phyloP scores from a whole-genome alignment of 1,140 invertebrate species.

The Fopius arisanus region DNA sequence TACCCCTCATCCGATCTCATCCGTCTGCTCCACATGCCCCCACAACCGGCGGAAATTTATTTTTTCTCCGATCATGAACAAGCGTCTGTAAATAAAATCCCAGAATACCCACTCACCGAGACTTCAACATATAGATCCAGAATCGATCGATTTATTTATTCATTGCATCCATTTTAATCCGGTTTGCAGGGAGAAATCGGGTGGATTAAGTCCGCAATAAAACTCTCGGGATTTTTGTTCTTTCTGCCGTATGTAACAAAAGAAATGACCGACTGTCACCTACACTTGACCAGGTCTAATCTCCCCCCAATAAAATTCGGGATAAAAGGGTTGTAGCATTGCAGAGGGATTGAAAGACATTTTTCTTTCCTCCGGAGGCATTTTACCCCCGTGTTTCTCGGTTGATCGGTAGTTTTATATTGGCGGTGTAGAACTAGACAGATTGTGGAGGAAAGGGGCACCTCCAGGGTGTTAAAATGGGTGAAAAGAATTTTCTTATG shows the following conservation, averaged over 20 bases:
- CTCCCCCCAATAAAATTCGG: background rate
- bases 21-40: background rate
- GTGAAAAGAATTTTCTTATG: too few relatives aligned
- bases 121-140: too few relatives aligned
- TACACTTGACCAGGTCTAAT: background rate
- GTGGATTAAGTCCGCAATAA: background rate
- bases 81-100: too few relatives aligned
- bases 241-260: background rate
- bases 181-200: background rate
- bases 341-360: background rate
- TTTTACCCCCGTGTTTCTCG: background rate
- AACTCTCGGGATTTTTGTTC: background rate
- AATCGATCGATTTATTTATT: background rate
- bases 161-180: background rate
- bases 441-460: too few relatives aligned
- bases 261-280: background rate
- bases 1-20: background rate
- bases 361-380: background rate
- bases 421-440: too few relatives aligned
- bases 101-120: too few relatives aligned
- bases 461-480: too few relatives aligned
- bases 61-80: too few relatives aligned
- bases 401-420: background rate
- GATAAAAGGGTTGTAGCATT: background rate
- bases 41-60: too few relatives aligned